phyloP scores from a whole-genome alignment of 2,888 invertebrate species.

The Drepana falcataria region DNA sequence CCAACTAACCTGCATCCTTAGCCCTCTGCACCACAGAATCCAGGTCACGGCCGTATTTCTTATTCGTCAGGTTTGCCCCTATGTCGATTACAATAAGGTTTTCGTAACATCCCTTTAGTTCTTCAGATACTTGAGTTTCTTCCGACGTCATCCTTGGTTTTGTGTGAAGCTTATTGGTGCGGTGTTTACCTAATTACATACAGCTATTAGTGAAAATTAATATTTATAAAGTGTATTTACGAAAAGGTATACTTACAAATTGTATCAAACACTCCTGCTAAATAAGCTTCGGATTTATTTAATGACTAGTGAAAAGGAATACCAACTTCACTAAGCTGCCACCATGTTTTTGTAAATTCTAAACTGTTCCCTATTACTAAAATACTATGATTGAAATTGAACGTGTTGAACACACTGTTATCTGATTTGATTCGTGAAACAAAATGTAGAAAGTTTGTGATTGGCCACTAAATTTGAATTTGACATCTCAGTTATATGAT shows the following conservation, averaged over 20 bases:
- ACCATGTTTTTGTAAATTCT: conserved; percentile 62
- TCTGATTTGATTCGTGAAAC: conserved; percentile 5
- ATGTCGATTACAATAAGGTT: conserved; percentile 95
- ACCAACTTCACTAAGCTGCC: conserved; percentile 70
- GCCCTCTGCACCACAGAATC: conserved; percentile 95
- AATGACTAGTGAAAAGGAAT: conserved; percentile 63
- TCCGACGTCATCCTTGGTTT: conserved; percentile 74
- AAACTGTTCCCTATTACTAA: background rate
- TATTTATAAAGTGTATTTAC: background rate
- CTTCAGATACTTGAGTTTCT: conserved; percentile 70
- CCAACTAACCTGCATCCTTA: conserved; percentile 88
- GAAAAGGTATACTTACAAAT: conserved; percentile 55
- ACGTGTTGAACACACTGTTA: background rate
- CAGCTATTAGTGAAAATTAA: conserved; percentile 13
- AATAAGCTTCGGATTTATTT: conserved; percentile 67
- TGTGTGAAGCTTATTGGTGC: conserved; percentile 67
- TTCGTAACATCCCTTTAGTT: conserved; percentile 90
- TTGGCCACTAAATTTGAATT: no score
- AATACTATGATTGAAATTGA: background rate
- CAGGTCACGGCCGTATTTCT: conserved; percentile 94
- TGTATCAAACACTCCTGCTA: conserved; percentile 76
- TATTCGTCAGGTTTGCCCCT: conserved; percentile 95
- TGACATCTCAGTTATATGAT: no score
- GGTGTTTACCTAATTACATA: conserved; percentile 64
- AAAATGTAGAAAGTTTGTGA: background rate